Conservation (phyloP, 1,140 invertebrate species). For the Sitobion miscanthi region DNA sequence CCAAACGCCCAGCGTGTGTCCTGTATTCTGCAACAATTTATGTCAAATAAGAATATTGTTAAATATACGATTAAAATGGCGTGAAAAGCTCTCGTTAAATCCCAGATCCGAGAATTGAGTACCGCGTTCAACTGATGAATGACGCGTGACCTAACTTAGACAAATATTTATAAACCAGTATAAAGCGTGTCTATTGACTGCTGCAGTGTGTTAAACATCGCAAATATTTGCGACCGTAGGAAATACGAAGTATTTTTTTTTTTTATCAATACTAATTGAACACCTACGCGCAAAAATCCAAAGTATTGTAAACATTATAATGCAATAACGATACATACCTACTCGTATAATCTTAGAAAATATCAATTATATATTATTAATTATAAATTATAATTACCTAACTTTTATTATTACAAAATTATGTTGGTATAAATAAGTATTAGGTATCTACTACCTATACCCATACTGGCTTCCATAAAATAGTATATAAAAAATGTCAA, state of each 20-base stretch:
- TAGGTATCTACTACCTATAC: too few relatives aligned
- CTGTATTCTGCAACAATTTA: not conserved
- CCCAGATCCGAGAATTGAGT: not conserved
- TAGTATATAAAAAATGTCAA: too few relatives aligned
- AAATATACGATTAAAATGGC: not conserved
- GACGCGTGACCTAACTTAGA: too few relatives aligned
- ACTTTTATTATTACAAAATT: not conserved
- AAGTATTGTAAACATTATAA: not conserved
- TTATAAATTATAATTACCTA: not conserved
- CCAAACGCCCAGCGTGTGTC: too few relatives aligned
- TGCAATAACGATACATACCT: not conserved
- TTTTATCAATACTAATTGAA: not conserved
- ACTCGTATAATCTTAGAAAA: not conserved
- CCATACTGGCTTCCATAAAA: too few relatives aligned
- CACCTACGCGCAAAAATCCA: not conserved
- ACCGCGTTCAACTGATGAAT: not conserved
- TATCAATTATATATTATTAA: not conserved
- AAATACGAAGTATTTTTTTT: not conserved
- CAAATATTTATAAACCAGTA: not conserved
- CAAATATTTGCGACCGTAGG: not conserved
- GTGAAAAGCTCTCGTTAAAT: not conserved
- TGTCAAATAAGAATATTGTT: not conserved
- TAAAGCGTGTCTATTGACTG: not conserved
- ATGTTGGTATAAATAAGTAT: too few relatives aligned
- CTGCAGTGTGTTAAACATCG: not conserved